A percentile compares a stretch with the other conserved stretches of the same genome.
Evolutionary conservation across 2,888 invertebrate genomes (phyloP).

Genomic region (Ormyrus thymus): DNA sequence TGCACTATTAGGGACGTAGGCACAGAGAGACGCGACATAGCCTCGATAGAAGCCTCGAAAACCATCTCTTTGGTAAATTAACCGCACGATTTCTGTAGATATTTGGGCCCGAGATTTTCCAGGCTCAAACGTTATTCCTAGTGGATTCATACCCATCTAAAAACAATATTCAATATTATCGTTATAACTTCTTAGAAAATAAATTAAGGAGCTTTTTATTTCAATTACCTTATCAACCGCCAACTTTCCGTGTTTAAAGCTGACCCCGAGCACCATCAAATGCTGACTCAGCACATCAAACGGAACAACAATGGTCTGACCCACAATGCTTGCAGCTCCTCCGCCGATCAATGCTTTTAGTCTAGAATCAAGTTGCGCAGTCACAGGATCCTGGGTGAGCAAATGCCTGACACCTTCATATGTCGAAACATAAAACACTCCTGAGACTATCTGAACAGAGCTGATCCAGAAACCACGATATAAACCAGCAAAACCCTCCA

Average conservation of each 20-base stretch:
- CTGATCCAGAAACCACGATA: constrained; percentile 98
- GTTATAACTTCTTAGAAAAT: constrained; percentile 11
- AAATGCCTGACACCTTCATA: constrained; percentile 93
- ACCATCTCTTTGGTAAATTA: constrained; percentile 89
- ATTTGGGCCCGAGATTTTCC: constrained; percentile 81
- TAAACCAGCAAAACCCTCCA: constrained; percentile 90
- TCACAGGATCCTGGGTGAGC: constrained; percentile 78
- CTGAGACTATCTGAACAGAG: constrained; percentile 89
- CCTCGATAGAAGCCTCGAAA: constrained; percentile 94
- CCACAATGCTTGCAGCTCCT: constrained; percentile 92
- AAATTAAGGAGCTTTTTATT: constrained; percentile 8
- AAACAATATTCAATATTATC: background rate
- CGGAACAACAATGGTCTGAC: constrained; percentile 96
- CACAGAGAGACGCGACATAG: constrained; percentile 92
- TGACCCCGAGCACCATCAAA: constrained; percentile 92
- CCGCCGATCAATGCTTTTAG: constrained; percentile 90
- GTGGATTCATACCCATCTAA: constrained; percentile 82
- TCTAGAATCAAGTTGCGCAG: constrained; percentile 79
- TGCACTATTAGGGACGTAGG: constrained; percentile 97
- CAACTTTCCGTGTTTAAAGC: constrained; percentile 68
- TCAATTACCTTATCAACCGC: constrained; percentile 67
- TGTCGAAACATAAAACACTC: constrained; percentile 94
- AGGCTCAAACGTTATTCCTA: constrained; percentile 82
- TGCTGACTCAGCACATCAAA: constrained; percentile 98
- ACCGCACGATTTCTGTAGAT: constrained; percentile 84